Evolutionary conservation across 2,113 vertebrate species (phyloP).

Genomic region (Drymodes brunneopygia): DNA sequence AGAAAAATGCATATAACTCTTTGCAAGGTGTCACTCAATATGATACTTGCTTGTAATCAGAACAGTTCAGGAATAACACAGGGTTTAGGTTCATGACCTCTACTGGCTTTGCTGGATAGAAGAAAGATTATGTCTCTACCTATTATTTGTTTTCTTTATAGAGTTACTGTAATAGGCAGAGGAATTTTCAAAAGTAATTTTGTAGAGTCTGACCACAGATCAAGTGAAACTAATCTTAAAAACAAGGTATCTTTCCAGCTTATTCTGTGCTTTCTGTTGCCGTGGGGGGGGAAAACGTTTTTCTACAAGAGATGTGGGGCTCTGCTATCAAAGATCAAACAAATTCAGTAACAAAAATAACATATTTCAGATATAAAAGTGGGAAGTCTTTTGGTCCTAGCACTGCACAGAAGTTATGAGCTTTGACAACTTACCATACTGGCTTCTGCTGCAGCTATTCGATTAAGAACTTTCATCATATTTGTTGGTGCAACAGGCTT

Average conservation of each 20-base stretch:
- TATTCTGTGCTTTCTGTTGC: not conserved
- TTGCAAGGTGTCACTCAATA: not conserved
- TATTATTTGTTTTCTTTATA: not conserved
- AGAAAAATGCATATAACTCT: not conserved
- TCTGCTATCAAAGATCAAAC: not conserved
- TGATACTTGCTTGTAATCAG: not conserved
- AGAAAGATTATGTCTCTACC: not conserved
- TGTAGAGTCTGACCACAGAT: not conserved
- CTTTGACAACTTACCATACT: slow-evolving; percentile 74
- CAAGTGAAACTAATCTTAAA: not conserved
- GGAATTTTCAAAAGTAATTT: not conserved
- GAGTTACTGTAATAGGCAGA: not conserved
- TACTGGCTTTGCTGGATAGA: not conserved
- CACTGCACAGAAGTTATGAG: not conserved
- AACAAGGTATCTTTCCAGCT: not conserved
- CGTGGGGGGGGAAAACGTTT: accelerated
- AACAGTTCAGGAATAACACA: not conserved
- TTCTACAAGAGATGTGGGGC: accelerated
- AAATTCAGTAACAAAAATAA: not conserved
- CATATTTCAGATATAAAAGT: not conserved
- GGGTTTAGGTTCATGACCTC: not conserved
- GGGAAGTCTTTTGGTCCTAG: not conserved
- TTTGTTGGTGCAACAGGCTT: slow-evolving; percentile 93
- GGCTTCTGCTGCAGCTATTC: slow-evolving; percentile 80
- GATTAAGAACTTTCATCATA: slow-evolving; percentile 88